These are phyloP conservation scores for Drosophila micromelanica DNA, from an alignment of 1,140 invertebrate genomes.

Conservation along the genomic window DNA sequence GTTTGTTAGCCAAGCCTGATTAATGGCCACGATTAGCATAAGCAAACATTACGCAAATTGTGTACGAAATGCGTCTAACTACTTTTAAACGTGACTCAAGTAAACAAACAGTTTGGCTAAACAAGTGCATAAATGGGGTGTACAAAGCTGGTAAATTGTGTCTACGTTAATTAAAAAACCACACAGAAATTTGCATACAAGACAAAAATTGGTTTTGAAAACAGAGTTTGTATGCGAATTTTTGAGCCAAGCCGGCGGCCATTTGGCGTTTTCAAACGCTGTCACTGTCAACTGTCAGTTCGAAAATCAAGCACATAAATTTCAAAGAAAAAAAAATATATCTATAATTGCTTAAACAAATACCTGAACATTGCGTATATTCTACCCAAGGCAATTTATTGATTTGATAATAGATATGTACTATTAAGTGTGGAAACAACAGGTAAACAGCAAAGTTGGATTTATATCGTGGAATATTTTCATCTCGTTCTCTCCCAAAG, in stretches of 20 bases:
- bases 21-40: slow-evolving; percentile 77
- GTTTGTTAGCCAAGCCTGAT: slow-evolving; percentile 75
- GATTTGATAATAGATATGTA: slow-evolving; percentile 9
- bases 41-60: slow-evolving; percentile 76
- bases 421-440: slow-evolving; percentile 1
- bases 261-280: slow-evolving; percentile 59
- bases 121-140: slow-evolving; percentile 52
- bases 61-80: slow-evolving; percentile 52
- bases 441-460: too few species aligned
- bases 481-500: background rate
- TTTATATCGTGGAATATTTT: too few species aligned
- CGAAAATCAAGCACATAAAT: slow-evolving; percentile 67
- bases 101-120: slow-evolving; percentile 31
- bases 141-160: slow-evolving; percentile 48
- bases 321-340: slow-evolving; percentile 21
- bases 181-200: slow-evolving; percentile 77
- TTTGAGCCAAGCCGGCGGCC: slow-evolving; percentile 41
- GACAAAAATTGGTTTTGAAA: slow-evolving; percentile 73
- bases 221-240: slow-evolving; percentile 65
- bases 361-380: slow-evolving; percentile 17
- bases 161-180: slow-evolving; percentile 76
- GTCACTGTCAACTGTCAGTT: slow-evolving; percentile 67
- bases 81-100: slow-evolving; percentile 64
- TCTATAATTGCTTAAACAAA: slow-evolving; percentile 31
- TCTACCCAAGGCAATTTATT: slow-evolving; percentile 10